phyloP scores from a whole-genome alignment of 2,888 invertebrate genomes.

The Tipula helvola region DNA sequence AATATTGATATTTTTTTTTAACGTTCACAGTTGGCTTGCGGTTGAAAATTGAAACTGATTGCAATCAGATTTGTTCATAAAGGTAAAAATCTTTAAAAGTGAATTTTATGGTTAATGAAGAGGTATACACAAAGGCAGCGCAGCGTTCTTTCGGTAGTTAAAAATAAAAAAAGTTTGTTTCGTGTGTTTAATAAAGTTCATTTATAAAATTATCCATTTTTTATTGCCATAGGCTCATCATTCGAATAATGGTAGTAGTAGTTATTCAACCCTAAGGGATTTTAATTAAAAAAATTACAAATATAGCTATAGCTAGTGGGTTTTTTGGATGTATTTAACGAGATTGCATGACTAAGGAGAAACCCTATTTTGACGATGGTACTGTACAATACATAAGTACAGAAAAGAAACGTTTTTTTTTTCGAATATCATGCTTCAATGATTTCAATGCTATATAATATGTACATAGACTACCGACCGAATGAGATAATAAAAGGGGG shows the following conservation, averaged over 20 bases:
- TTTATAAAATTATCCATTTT: too few relatives aligned
- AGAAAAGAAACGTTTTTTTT: not conserved
- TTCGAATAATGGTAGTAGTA: not conserved
- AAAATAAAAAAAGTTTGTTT: not conserved
- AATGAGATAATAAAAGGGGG: not conserved
- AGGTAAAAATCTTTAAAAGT: too few relatives aligned
- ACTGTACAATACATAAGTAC: not conserved
- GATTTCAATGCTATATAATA: not conserved
- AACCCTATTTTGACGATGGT: not conserved
- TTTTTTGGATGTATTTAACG: not conserved
- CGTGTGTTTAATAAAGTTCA: not conserved
- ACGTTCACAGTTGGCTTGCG: not conserved
- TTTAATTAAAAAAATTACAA: not conserved
- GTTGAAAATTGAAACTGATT: not conserved
- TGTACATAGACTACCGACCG: not conserved
- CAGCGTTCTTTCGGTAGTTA: not conserved
- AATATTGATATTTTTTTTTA: not conserved
- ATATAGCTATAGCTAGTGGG: not conserved
- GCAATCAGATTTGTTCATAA: not conserved
- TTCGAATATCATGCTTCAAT: not conserved
- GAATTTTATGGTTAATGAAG: not conserved
- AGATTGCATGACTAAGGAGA: not conserved
- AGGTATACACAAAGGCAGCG: not conserved
- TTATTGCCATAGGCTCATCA: not conserved
- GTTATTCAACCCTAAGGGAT: not conserved